A percentile compares a stretch with the other conserved stretches of the same genome.
Conservation (phyloP, 2,113 vertebrate genomes). For the Atractosteus spatula region DNA sequence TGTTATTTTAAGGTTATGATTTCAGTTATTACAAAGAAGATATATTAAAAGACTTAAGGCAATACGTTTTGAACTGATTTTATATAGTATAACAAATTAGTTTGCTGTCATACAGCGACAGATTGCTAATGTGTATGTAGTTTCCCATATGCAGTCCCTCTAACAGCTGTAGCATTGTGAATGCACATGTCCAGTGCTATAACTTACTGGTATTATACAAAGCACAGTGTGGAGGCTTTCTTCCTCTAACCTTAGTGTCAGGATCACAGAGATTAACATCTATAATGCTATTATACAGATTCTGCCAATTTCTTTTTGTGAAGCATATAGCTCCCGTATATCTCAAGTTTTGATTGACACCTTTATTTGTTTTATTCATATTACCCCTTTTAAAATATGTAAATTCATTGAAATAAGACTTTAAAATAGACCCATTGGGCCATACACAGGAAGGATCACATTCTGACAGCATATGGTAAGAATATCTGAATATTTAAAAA, state of each 20-base stretch:
- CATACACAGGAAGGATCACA: conserved; percentile 10
- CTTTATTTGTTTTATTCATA: conserved; percentile 23
- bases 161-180: conserved; percentile 5
- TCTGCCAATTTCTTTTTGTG: background rate
- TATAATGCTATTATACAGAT: conserved; percentile 1
- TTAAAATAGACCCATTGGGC: conserved; percentile 17
- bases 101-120: conserved; percentile 6
- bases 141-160: background rate
- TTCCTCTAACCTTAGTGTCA: background rate
- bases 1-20: no score
- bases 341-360: conserved; percentile 24
- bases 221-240: background rate
- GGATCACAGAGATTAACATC: background rate
- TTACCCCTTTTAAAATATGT: conserved; percentile 26
- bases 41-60: background rate
- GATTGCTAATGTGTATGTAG: conserved; percentile 5
- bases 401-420: conserved; percentile 21
- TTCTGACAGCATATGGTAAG: conserved; percentile 23
- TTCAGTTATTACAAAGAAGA: background rate
- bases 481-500: conserved; percentile 26
- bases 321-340: background rate
- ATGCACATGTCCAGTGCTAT: background rate
- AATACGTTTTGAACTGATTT: background rate
- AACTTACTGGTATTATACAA: background rate
- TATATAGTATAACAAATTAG: background rate